Percentiles rank a stretch among this genome's conserved stretches.
These are phyloP conservation scores for Gobio gobio DNA, from an alignment of 2,113 vertebrate species.

Conservation along the genomic window DNA sequence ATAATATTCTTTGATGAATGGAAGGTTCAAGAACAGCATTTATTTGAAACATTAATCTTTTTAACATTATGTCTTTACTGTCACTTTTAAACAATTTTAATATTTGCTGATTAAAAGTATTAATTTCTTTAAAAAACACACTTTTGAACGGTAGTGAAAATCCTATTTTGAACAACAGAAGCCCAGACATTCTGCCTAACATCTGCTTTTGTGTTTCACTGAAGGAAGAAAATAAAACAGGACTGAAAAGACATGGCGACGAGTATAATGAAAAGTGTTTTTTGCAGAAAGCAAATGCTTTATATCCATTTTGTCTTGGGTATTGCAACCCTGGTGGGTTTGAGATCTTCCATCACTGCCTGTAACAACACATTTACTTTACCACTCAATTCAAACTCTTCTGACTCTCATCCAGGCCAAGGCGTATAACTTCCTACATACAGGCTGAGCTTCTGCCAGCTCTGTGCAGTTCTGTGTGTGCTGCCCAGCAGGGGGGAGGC, in stretches of 20 bases:
- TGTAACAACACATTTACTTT: constrained; percentile 14
- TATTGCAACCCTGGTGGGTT: background rate
- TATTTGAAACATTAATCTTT: no score
- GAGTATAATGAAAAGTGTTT: background rate
- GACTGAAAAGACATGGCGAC: background rate
- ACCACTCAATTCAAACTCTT: background rate
- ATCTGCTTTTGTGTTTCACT: background rate
- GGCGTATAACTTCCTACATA: background rate
- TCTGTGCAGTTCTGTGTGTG: background rate
- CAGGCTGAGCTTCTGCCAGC: background rate
- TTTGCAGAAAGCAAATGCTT: background rate
- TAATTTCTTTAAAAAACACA: background rate
- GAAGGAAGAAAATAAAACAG: background rate
- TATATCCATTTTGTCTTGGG: background rate
- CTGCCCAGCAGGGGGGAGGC: background rate
- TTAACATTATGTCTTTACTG: background rate
- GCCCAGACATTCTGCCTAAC: no score
- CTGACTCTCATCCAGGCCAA: constrained; percentile 2
- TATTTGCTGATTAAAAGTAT: background rate
- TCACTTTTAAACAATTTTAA: background rate
- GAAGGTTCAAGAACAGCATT: background rate
- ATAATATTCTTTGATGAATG: background rate
- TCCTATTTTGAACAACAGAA: background rate
- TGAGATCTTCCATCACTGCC: background rate
- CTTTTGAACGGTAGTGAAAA: background rate